phyloP scores from a whole-genome alignment of 2,888 invertebrate species.

The Papilio elwesi region DNA sequence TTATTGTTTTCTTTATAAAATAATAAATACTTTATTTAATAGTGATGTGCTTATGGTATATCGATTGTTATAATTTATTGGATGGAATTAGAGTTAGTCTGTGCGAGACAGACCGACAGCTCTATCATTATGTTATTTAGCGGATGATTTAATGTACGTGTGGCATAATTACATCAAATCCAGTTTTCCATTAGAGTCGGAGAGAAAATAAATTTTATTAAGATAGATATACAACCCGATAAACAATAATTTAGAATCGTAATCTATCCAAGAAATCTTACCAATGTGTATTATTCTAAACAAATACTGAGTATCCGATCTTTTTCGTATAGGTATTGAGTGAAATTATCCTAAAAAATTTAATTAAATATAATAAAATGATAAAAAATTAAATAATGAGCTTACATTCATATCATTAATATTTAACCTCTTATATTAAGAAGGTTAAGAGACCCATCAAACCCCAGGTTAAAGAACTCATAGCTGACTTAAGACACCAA shows the following conservation, averaged over 20 bases:
- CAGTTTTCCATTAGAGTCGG: conserved; percentile 25
- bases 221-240: background rate
- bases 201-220: background rate
- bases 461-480: too few species aligned
- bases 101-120: conserved; percentile 31
- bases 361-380: too few species aligned
- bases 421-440: too few species aligned
- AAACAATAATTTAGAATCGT: background rate
- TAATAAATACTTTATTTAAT: conserved; percentile 18
- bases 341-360: too few species aligned
- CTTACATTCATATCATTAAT: too few species aligned
- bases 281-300: too few species aligned
- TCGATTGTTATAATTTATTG: conserved; percentile 34
- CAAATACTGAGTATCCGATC: too few species aligned
- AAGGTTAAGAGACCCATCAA: too few species aligned
- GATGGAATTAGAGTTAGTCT: conserved; percentile 32
- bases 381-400: too few species aligned
- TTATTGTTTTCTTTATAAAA: conserved; percentile 12
- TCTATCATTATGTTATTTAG: conserved; percentile 37
- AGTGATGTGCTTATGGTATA: background rate
- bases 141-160: conserved; percentile 32
- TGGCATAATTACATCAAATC: conserved; percentile 31
- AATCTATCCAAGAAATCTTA: background rate
- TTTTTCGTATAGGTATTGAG: too few species aligned
- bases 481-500: too few species aligned